Base-by-base conservation (phyloP, 2,888 invertebrate species). In the Leistus spinibarbis region DNA sequence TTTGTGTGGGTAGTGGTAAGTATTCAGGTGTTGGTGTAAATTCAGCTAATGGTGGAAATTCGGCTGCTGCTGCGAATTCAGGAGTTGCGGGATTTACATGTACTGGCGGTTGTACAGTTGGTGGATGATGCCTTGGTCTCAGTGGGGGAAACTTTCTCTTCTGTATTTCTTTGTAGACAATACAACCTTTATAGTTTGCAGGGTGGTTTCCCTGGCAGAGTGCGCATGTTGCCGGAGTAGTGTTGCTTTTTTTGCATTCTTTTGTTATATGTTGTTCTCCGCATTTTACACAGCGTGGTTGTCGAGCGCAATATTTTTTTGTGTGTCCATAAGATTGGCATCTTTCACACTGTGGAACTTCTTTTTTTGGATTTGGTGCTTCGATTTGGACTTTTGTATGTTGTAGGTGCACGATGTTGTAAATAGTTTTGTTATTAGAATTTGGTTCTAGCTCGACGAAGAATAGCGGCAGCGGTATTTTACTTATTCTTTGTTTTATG, bases 281-380 rank as follows among this genome's bases (percentile, higher is more conserved):
- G n/a, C n/a, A n/a, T n/a, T n/a, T n/a, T n/a, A n/a, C n/a, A n/a
- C n/a, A n/a, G n/a, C n/a, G 62, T 17, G 57, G 77, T 9, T 72
- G 65, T 65, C 75, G 22, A 19, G 56, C 75, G 60, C 79, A 79
- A 70, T 79, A 80, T 13, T 68, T 75, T 68, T 78, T 78, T 0
- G 80, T 79, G 66, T 81, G 80, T 0, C 80, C 79, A 23, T 78
- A 80, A 53, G 56, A 13, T 71, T 80, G 81, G 62, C 80, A 80
- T 10, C 77, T 62, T 10, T 19, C 76, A 57, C 79, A 79, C 54
- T 67, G 73, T 10, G 54, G 1, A 22, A 56, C 67, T 68, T 65
- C 27, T 17, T 22, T 27, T 54, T 67, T 73, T 54, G 23, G 5
- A 27, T 22, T 66, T 3, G 66, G 71, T n/a, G 54, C 54, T 22